Conservation (phyloP, 2,888 invertebrate species). For the Eutolmus rufibarbis region DNA sequence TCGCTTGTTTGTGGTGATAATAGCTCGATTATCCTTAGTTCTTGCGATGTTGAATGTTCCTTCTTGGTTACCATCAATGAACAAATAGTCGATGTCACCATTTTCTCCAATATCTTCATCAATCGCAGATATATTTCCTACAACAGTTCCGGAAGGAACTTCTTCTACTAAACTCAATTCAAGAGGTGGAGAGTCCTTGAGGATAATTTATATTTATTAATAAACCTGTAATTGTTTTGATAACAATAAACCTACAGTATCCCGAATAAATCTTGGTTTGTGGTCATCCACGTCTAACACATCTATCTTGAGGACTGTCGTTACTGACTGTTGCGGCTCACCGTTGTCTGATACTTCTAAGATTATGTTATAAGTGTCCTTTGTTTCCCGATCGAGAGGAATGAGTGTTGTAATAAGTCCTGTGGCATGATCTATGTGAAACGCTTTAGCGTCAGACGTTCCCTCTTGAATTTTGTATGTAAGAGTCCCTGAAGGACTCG, state of each 20-base stretch:
- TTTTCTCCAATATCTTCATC: constrained; percentile 80
- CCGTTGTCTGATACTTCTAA: constrained; percentile 81
- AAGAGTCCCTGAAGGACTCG: constrained; percentile 76
- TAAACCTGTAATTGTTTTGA: neutral
- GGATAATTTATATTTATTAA: constrained; percentile 33
- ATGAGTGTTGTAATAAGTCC: constrained; percentile 77
- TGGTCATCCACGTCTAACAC: constrained; percentile 82
- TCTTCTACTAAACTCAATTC: constrained; percentile 73
- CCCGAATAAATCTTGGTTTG: constrained; percentile 74
- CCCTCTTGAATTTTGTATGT: constrained; percentile 76
- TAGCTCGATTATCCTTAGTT: constrained; percentile 70
- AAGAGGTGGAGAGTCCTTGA: constrained; percentile 71
- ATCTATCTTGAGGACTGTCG: constrained; percentile 72
- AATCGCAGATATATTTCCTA: constrained; percentile 74
- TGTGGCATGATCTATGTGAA: constrained; percentile 71
- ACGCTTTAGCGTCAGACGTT: constrained; percentile 70
- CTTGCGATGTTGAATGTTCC: constrained; percentile 70
- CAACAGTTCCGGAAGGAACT: constrained; percentile 69
- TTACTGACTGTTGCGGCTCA: constrained; percentile 76
- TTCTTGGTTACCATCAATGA: constrained; percentile 77
- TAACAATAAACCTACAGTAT: constrained; percentile 65
- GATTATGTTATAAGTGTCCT: constrained; percentile 77
- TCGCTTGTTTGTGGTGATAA: constrained; percentile 68
- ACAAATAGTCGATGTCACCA: constrained; percentile 76
- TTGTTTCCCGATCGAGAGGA: constrained; percentile 76